Conservation (phyloP, 2,797 vertebrate species). For the Smutsia gigantea region DNA sequence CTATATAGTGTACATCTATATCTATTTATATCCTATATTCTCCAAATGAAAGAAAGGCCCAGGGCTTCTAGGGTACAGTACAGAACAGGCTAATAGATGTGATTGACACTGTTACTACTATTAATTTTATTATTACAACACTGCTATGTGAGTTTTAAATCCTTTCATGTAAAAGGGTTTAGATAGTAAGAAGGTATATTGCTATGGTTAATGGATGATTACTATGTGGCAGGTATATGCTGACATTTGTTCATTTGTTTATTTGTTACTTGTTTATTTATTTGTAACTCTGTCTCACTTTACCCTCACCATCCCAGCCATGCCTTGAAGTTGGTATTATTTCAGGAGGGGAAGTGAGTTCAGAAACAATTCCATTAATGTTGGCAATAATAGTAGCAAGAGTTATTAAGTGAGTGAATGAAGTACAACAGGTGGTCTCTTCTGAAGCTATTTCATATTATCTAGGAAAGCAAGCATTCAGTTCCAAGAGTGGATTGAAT, state of each 20-base stretch:
- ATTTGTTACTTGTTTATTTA: not conserved
- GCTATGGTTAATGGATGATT: not conserved
- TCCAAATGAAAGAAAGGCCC: not conserved
- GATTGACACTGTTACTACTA: not conserved
- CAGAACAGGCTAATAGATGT: not conserved
- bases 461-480: not conserved
- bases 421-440: not conserved
- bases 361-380: not conserved
- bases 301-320: not conserved
- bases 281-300: not conserved
- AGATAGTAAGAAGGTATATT: not conserved
- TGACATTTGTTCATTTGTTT: not conserved
- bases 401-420: not conserved
- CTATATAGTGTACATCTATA: not conserved
- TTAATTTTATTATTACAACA: not conserved
- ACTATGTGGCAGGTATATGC: not conserved
- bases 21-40: not conserved
- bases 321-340: not conserved
- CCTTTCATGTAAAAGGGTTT: not conserved
- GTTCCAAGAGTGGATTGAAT: not conserved
- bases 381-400: no score
- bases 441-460: not conserved
- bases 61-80: not conserved
- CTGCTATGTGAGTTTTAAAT: not conserved
- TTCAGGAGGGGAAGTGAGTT: not conserved